These are phyloP conservation scores for Stramonita haemastoma DNA, from an alignment of 2,888 invertebrate genomes.

Conservation along the genomic window DNA sequence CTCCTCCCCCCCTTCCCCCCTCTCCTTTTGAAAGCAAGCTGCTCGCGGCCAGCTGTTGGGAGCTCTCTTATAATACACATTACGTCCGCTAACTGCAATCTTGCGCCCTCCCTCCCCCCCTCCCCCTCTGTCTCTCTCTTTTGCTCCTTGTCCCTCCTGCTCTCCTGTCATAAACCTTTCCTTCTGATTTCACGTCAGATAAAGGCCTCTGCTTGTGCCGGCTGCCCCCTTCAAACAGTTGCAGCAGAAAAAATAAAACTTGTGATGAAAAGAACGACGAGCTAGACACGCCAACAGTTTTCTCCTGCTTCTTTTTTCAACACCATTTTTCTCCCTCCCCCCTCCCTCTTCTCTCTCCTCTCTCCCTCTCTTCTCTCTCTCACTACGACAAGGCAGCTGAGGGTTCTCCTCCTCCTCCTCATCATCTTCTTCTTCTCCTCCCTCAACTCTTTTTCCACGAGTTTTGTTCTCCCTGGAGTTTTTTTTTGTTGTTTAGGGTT, in stretches of 20 bases:
- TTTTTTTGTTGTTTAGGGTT: not conserved
- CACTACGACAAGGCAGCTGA: not conserved
- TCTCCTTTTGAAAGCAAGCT: not conserved
- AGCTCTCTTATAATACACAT: constrained; percentile 35
- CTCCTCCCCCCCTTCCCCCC: not conserved
- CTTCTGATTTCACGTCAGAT: constrained; percentile 26
- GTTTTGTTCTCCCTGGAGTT: not conserved
- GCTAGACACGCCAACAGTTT: not conserved
- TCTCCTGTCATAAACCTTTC: constrained; percentile 29
- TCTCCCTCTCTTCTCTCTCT: not conserved
- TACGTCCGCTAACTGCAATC: constrained; percentile 38
- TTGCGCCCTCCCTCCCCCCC: not conserved
- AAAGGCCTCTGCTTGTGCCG: constrained; percentile 17
- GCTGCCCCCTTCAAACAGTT: constrained; percentile 1
- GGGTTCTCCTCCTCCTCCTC: not conserved
- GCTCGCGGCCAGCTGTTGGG: constrained; percentile 33
- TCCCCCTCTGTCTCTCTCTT: not conserved
- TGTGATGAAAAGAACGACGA: not conserved
- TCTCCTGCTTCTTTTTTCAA: not conserved
- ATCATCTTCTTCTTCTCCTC: not conserved
- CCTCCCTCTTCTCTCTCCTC: too few relatives aligned
- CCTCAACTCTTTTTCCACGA: not conserved
- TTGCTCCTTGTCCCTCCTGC: not conserved
- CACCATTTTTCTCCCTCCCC: not conserved
- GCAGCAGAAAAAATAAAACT: constrained; percentile 25